Evolutionary conservation across 1,140 invertebrate species (phyloP).

Genomic region (Drosophila sulfurigaster): DNA sequence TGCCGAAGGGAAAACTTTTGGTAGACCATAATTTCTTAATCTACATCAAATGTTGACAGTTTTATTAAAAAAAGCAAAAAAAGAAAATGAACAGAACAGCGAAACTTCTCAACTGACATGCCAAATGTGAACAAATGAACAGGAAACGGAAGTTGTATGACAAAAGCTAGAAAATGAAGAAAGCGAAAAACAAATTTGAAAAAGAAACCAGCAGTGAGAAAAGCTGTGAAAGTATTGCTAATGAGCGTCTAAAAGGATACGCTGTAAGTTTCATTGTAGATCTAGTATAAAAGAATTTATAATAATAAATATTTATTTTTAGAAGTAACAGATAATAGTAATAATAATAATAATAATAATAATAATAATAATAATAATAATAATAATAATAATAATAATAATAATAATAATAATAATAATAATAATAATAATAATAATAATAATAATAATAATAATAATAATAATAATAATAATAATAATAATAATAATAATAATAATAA

Average conservation of each 20-base stretch:
- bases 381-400: no score
- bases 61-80: constrained; percentile 74
- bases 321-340: not conserved
- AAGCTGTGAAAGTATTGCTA: not conserved
- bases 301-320: no score
- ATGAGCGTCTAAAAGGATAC: not conserved
- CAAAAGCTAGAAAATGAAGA: constrained; percentile 48
- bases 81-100: not conserved
- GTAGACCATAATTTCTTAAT: constrained; percentile 79
- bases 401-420: no score
- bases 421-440: no score
- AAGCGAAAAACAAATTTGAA: constrained; percentile 45
- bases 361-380: no score
- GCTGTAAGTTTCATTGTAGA: not conserved
- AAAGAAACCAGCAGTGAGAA: constrained; percentile 7
- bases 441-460: no score
- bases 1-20: constrained; percentile 35
- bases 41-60: constrained; percentile 81
- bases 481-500: no score
- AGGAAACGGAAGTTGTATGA: constrained; percentile 77
- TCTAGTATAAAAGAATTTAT: no score
- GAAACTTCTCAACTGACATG: constrained; percentile 64
- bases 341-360: not conserved
- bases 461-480: no score
- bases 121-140: constrained; percentile 81